These are phyloP conservation scores for Aphelenchoides fujianensis DNA, from an alignment of 1,140 invertebrate species.

Conservation along the genomic window DNA sequence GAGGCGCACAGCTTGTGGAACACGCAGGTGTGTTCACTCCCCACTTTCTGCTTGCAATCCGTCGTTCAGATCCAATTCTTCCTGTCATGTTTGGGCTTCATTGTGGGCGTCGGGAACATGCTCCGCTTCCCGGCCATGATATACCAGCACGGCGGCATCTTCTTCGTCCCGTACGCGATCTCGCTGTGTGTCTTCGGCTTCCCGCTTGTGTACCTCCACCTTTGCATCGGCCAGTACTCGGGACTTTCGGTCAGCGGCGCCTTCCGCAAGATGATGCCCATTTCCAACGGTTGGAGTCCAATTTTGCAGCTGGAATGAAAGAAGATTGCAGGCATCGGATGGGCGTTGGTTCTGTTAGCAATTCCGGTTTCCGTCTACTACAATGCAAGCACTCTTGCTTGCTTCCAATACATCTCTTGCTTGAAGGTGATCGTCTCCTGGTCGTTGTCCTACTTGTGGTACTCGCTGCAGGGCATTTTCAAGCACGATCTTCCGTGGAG, in stretches of 20 bases:
- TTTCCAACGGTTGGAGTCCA: constrained; percentile 32
- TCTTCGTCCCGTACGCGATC: constrained; percentile 60
- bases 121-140: constrained; percentile 59
- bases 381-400: constrained; percentile 60
- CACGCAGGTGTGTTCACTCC: constrained; percentile 40
- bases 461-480: constrained; percentile 54
- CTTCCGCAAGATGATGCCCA: constrained; percentile 59
- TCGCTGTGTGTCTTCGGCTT: constrained; percentile 56
- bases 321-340: constrained; percentile 65
- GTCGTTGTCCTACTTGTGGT: constrained; percentile 64
- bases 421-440: constrained; percentile 62
- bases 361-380: constrained; percentile 65
- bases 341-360: constrained; percentile 64
- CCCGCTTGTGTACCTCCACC: constrained; percentile 57
- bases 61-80: constrained; percentile 59
- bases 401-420: too few relatives aligned
- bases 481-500: constrained; percentile 41
- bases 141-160: constrained; percentile 53
- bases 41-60: background rate
- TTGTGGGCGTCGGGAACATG: constrained; percentile 62
- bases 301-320: constrained; percentile 14
- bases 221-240: constrained; percentile 58
- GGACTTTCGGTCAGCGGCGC: constrained; percentile 50
- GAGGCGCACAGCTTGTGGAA: constrained; percentile 56
- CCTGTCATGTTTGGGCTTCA: constrained; percentile 60